A percentile compares a stretch with the other conserved stretches of the same genome.
Evolutionary conservation across 2,113 vertebrate genomes (phyloP).

Genomic region (Caranx melampygus): DNA sequence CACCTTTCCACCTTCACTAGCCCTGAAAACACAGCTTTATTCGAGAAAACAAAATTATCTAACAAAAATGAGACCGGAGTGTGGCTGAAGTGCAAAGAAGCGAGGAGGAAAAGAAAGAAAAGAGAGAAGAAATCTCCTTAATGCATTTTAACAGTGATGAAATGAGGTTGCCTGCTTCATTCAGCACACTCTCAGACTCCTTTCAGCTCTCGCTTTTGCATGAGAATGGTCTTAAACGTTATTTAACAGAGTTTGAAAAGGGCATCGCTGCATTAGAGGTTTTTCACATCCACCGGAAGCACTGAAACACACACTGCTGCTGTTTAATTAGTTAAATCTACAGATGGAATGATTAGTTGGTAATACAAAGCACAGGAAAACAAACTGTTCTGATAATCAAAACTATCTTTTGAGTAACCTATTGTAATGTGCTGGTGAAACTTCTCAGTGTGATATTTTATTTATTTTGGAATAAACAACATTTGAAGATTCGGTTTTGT

Average conservation of each 20-base stretch:
- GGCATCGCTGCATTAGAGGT: too few relatives aligned
- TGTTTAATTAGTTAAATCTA: too few relatives aligned
- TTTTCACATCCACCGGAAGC: too few relatives aligned
- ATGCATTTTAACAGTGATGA: neutral
- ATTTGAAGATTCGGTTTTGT: too few relatives aligned
- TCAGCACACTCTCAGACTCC: neutral
- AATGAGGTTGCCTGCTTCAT: neutral
- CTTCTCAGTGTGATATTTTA: too few relatives aligned
- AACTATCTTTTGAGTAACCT: too few relatives aligned
- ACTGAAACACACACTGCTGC: too few relatives aligned
- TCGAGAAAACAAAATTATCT: conserved; percentile 6
- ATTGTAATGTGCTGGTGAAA: too few relatives aligned
- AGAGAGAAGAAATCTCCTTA: neutral
- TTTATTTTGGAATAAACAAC: too few relatives aligned
- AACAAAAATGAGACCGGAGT: neutral
- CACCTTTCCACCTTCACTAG: neutral
- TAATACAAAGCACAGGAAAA: neutral
- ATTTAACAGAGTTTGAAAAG: neutral
- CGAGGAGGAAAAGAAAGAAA: neutral
- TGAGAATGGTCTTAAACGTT: neutral
- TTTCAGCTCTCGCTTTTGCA: neutral
- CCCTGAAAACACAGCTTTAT: conserved; percentile 25
- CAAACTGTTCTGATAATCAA: too few relatives aligned
- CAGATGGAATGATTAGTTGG: neutral
- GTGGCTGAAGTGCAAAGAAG: neutral